Percentiles rank a stretch among this genome's conserved stretches.
Evolutionary conservation across 2,888 invertebrate genomes (phyloP).

Genomic region (Pollenia angustigena): DNA sequence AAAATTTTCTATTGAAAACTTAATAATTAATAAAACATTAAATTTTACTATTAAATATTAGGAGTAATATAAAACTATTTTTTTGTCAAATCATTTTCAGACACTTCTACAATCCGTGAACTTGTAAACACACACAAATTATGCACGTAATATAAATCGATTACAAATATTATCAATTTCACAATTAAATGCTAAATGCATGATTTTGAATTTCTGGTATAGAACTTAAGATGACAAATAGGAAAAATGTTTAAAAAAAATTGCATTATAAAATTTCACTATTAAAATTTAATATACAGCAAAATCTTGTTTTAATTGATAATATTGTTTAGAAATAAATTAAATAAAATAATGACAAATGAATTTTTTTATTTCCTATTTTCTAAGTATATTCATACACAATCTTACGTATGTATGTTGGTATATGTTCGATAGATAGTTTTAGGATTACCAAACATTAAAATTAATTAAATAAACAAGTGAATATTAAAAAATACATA

Average conservation of each 20-base stretch:
- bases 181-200: slow-evolving; percentile 15
- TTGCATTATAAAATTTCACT: neutral
- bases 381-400: too few relatives aligned
- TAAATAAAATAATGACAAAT: too few relatives aligned
- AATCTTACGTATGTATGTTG: neutral
- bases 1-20: neutral
- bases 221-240: slow-evolving; percentile 30
- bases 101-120: slow-evolving; percentile 6
- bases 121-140: slow-evolving; percentile 51
- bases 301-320: slow-evolving; percentile 36
- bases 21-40: neutral
- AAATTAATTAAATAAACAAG: neutral
- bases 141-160: slow-evolving; percentile 74
- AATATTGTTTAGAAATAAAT: slow-evolving; percentile 15
- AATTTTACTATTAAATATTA: neutral
- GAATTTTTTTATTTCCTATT: too few relatives aligned
- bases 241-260: slow-evolving; percentile 1
- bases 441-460: slow-evolving; percentile 26
- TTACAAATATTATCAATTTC: slow-evolving; percentile 64
- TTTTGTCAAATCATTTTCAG: slow-evolving; percentile 44
- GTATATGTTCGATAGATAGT: neutral
- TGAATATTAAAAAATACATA: too few relatives aligned
- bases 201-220: slow-evolving; percentile 23
- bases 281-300: neutral
- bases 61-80: neutral